These are phyloP conservation scores for Drosophila sp. DNA, from an alignment of 1,140 invertebrate species.

Conservation along the genomic window DNA sequence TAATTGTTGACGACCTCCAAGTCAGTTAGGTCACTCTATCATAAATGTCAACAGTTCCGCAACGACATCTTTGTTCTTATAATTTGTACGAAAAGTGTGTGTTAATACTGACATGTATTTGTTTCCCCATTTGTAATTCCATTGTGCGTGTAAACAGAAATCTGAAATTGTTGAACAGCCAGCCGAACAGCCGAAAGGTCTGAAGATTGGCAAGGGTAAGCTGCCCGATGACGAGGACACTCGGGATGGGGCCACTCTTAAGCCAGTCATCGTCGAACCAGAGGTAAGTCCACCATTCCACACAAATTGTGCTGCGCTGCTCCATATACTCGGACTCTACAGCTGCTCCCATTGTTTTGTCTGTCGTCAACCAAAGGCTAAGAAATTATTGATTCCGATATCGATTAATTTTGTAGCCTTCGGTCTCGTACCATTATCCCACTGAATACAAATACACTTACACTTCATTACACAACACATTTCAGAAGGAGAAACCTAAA, in stretches of 20 bases:
- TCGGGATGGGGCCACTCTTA: constrained; percentile 60
- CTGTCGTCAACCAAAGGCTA: not conserved
- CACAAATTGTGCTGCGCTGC: not conserved
- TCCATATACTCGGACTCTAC: not conserved
- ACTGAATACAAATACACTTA: not conserved
- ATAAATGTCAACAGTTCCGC: not conserved
- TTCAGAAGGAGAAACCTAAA: constrained; percentile 36
- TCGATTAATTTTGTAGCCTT: not conserved
- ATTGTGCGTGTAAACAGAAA: constrained; percentile 43
- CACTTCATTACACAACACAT: constrained; percentile 11
- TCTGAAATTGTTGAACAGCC: constrained; percentile 37
- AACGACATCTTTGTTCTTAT: not conserved
- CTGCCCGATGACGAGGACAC: constrained; percentile 61
- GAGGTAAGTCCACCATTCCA: constrained; percentile 52
- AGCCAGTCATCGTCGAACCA: constrained; percentile 79
- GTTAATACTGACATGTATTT: constrained; percentile 11
- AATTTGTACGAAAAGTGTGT: constrained; percentile 3
- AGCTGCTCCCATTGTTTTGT: not conserved
- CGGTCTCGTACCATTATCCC: not conserved
- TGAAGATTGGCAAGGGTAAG: constrained; percentile 78
- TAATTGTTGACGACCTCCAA: not conserved
- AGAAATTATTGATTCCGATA: not conserved
- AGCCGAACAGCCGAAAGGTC: constrained; percentile 50
- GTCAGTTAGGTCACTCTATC: too few species aligned
- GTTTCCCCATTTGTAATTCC: not conserved